Base-by-base conservation (phyloP, 2,113 vertebrate species). In the Tragulus kanchil region DNA sequence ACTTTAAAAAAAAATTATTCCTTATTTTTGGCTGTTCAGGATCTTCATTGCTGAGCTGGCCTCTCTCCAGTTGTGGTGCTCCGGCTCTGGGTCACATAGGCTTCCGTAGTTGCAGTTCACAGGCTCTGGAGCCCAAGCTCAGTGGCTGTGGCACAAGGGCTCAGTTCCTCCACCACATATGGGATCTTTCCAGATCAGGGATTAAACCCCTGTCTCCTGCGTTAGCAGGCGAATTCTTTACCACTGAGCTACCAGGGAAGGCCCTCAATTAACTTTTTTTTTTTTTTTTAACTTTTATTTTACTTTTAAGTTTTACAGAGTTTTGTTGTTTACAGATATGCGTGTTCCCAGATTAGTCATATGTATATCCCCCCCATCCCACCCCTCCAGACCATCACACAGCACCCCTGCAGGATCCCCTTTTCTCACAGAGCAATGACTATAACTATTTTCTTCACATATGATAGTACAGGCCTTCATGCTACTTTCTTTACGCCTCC, bases 201-300 rank as follows among this genome's bases (percentile, higher is more conserved):
- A 45, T 73, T 45, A 21, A 73, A 73, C 5, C 11, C 25, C 13
- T 73, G 42, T 73, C 42, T 73, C 21, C 42, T 25, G 69, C 36
- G 36, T 36, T 36, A 36, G 36, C 21, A 73, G 45, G 42, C 8
- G 0, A 45, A 73, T 73, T 45, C 69, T 45, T 73, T 73, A 73
- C 42, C 42, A 73, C 21, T 73, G 69, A 23, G 69, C 42, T 42
- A 45, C 6, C 31, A 42, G 42, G 69, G 52, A 52, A 52, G 52
- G 69, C 69, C 69, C 50, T 48, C 82, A 86, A 58, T 83, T 93
- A 92, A 75, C 58, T 92, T 78, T 89, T 13, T 36, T 36, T 36
- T 36, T n/a, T n/a, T n/a, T 36, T 36, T 36, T 36, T 36, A 36
- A 36, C 36, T 36, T 36, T 36, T 36, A 36, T 36, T 36, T 36